phyloP scores from a whole-genome alignment of 2,888 invertebrate genomes.

The Teleogryllus oceanicus region DNA sequence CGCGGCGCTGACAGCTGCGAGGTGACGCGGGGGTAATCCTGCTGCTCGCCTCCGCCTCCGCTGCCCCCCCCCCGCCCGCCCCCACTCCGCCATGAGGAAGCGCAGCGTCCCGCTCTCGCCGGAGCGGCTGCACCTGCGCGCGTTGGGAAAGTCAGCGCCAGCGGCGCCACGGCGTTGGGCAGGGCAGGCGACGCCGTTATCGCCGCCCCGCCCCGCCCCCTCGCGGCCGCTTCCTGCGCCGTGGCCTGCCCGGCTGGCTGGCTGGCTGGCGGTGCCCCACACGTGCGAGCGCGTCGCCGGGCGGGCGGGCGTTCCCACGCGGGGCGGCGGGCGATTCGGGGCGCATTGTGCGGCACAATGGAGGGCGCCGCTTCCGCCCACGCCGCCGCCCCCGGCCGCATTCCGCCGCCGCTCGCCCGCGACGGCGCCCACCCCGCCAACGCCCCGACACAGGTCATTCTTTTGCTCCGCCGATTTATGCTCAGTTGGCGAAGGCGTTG shows the following conservation, averaged over 20 bases:
- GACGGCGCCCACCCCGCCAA: background rate
- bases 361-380: no score
- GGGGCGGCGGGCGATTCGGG: no score
- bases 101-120: background rate
- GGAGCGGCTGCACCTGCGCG: background rate
- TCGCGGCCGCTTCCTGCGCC: background rate
- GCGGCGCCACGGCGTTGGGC: background rate
- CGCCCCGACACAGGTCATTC: background rate
- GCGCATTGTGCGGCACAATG: no score
- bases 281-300: no score
- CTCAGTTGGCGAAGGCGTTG: no score
- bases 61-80: background rate
- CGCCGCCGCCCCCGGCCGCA: no score
- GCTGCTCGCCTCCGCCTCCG: background rate
- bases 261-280: no score
- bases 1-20: no score
- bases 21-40: no score
- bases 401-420: background rate
- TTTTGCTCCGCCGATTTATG: background rate
- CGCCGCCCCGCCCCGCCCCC: background rate
- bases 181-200: no score
- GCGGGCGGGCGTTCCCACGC: no score
- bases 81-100: background rate
- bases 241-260: no score
- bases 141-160: background rate